phyloP scores from a whole-genome alignment of 2,113 vertebrate genomes.

The Notarius lentiginosus region DNA sequence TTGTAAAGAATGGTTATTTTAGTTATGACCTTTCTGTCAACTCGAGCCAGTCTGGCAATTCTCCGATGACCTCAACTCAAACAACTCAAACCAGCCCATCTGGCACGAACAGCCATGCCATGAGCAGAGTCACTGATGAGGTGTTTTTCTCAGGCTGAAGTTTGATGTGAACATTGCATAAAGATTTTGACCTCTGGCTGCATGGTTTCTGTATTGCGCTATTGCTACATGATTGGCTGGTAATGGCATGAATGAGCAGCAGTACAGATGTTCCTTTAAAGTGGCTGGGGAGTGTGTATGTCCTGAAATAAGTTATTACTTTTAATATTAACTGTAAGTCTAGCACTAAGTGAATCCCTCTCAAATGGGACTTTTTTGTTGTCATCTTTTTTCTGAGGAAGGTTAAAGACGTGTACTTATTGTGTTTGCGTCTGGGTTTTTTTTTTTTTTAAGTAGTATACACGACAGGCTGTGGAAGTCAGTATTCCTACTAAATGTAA shows the following conservation, averaged over 20 bases:
- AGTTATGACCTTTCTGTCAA: not conserved
- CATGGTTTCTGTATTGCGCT: not conserved
- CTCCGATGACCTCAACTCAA: not conserved
- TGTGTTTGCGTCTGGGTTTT: not conserved
- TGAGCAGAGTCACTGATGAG: not conserved
- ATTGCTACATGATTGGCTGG: not conserved
- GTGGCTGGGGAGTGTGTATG: not conserved
- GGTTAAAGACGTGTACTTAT: not conserved
- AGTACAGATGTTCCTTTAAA: not conserved
- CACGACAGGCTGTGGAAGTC: no score
- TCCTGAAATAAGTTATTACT: not conserved
- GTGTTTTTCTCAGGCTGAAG: not conserved
- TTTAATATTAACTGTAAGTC: not conserved
- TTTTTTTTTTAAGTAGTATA: no score
- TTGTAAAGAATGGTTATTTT: not conserved
- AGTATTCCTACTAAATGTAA: not conserved
- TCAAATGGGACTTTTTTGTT: not conserved
- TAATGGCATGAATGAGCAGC: not conserved
- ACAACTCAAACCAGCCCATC: not conserved
- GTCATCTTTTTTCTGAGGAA: not conserved
- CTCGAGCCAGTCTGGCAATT: not conserved
- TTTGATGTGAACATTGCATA: not conserved
- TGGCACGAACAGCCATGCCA: not conserved
- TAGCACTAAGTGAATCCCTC: not conserved
- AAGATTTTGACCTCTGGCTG: not conserved